These are phyloP conservation scores for Nysson spinosus DNA, from an alignment of 2,888 invertebrate species.

Conservation along the genomic window DNA sequence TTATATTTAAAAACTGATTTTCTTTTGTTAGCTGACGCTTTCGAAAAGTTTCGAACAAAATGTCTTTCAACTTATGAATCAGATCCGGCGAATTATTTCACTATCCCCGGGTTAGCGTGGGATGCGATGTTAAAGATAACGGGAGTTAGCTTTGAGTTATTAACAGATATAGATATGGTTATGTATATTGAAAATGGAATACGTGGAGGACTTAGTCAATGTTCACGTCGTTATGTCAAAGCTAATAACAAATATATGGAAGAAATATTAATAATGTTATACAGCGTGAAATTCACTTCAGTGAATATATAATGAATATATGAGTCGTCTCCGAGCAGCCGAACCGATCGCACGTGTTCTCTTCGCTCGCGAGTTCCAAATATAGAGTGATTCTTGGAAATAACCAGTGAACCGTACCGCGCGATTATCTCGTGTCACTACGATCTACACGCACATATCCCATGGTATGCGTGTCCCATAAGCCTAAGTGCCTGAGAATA, in stretches of 20 bases:
- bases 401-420: too few species aligned
- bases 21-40: constrained; percentile 57
- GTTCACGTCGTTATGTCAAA: constrained; percentile 48
- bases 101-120: constrained; percentile 33
- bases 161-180: constrained; percentile 51
- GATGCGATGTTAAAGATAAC: constrained; percentile 44
- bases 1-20: constrained; percentile 47
- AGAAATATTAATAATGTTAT: too few species aligned
- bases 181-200: constrained; percentile 56
- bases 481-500: too few species aligned
- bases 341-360: too few species aligned
- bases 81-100: constrained; percentile 40
- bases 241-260: constrained; percentile 55
- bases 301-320: too few species aligned
- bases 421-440: too few species aligned
- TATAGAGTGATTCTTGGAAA: too few species aligned
- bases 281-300: too few species aligned
- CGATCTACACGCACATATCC: too few species aligned
- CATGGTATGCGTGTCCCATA: too few species aligned
- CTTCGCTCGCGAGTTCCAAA: too few species aligned
- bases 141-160: constrained; percentile 29
- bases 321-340: too few species aligned
- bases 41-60: constrained; percentile 37
- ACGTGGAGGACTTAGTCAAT: constrained; percentile 54
- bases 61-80: constrained; percentile 20